Percentiles rank a stretch among this genome's conserved stretches.
Conservation (phyloP, 2,888 invertebrate genomes). For the Ceriagrion tenellum region DNA sequence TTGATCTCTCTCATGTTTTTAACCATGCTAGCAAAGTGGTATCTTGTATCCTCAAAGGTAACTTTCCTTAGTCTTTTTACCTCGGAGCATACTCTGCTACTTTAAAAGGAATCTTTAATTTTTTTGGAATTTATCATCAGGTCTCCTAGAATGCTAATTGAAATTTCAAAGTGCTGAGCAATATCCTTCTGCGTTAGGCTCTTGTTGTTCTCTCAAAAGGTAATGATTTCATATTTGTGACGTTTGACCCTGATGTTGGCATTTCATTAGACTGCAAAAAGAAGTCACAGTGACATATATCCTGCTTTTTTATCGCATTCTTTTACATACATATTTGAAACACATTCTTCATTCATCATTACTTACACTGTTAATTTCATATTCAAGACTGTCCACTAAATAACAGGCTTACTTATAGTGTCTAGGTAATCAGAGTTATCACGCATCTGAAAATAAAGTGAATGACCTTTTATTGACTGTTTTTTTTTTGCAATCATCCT, state of each 20-base stretch:
- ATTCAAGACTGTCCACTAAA: too few relatives aligned
- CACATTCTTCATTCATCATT: too few relatives aligned
- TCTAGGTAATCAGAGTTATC: too few relatives aligned
- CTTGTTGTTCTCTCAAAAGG: constrained; percentile 49
- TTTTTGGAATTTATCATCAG: not conserved
- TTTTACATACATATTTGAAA: too few relatives aligned
- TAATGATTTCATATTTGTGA: constrained; percentile 45
- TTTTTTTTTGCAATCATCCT: too few relatives aligned
- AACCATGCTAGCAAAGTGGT: not conserved
- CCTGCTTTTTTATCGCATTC: too few relatives aligned
- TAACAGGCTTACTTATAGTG: too few relatives aligned
- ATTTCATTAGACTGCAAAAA: too few relatives aligned
- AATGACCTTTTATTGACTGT: too few relatives aligned
- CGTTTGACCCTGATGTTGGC: constrained; percentile 64
- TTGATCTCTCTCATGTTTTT: not conserved
- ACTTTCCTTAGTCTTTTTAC: not conserved
- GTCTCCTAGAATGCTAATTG: not conserved
- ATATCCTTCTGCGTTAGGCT: constrained; percentile 32
- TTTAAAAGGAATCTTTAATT: not conserved
- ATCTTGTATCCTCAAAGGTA: not conserved
- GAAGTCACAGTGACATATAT: too few relatives aligned
- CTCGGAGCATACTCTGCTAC: not conserved
- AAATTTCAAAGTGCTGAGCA: not conserved
- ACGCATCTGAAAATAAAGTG: too few relatives aligned
- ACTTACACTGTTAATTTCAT: too few relatives aligned